These are phyloP conservation scores for Drosophila busckii DNA, from an alignment of 1,140 invertebrate genomes.

Conservation along the genomic window DNA sequence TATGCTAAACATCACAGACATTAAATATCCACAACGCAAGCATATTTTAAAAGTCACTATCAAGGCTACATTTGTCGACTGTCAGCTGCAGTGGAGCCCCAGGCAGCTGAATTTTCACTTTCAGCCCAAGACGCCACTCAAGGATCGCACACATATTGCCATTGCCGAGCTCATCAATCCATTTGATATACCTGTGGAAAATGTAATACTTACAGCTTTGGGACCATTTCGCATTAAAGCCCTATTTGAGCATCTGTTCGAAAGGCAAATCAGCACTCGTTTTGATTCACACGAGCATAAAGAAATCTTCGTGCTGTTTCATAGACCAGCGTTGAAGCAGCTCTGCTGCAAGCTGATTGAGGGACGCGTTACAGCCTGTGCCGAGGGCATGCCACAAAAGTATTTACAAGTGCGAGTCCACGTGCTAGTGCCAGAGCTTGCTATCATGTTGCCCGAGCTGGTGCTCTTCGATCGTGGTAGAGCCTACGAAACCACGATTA, in stretches of 20 bases:
- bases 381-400: conserved; percentile 22
- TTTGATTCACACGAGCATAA: conserved; percentile 31
- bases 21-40: conserved; percentile 47
- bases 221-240: conserved; percentile 65
- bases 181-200: not conserved
- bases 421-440: conserved; percentile 41
- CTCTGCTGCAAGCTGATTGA: conserved; percentile 38
- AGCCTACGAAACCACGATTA: conserved; percentile 21
- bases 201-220: conserved; percentile 26
- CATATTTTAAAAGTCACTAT: conserved; percentile 30
- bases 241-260: conserved; percentile 45
- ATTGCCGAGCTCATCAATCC: conserved; percentile 28
- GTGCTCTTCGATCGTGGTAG: conserved; percentile 45
- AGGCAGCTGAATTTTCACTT: conserved; percentile 43
- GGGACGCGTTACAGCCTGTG: conserved; percentile 41
- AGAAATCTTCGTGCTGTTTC: conserved; percentile 50
- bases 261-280: conserved; percentile 23
- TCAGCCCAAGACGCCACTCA: conserved; percentile 37
- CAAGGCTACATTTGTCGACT: conserved; percentile 36
- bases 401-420: conserved; percentile 14
- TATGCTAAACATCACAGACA: conserved; percentile 45
- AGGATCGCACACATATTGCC: conserved; percentile 35
- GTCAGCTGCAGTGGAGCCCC: conserved; percentile 44
- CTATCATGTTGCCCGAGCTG: conserved; percentile 45
- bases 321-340: conserved; percentile 29